Conservation (phyloP, 2,113 vertebrate species). For the Isurus oxyrinchus region DNA sequence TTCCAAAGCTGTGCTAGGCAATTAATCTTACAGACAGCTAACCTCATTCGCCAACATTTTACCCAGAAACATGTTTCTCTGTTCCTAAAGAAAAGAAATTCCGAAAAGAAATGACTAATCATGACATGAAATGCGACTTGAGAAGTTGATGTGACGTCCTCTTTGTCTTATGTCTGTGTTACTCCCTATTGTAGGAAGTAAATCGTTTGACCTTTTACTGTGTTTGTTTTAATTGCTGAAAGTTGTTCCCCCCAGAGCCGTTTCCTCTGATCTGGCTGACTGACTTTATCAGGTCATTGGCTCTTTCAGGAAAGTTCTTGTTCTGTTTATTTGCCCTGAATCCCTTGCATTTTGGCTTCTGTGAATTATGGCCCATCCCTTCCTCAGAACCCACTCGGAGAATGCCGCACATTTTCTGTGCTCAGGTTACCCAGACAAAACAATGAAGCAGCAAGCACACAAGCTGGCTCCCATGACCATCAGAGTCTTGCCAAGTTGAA, state of each 20-base stretch:
- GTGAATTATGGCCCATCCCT: constrained; percentile 44
- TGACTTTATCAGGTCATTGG: constrained; percentile 45
- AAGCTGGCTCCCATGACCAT: background rate
- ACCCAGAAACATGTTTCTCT: background rate
- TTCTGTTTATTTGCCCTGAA: constrained; percentile 45
- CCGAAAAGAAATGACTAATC: background rate
- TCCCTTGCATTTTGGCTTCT: constrained; percentile 40
- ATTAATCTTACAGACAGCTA: background rate
- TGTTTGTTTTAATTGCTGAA: constrained; percentile 17
- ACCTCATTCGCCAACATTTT: background rate
- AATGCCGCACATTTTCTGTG: constrained; percentile 44
- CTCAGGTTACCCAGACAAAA: constrained; percentile 32
- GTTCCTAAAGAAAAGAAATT: background rate
- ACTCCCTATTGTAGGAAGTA: constrained; percentile 21
- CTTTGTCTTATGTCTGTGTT: constrained; percentile 13
- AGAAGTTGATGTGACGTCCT: background rate
- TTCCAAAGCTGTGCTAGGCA: background rate
- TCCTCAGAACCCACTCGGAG: constrained; percentile 44
- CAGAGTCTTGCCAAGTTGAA: background rate
- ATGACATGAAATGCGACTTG: constrained; percentile 1
- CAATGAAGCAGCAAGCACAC: background rate
- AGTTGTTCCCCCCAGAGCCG: too few relatives aligned
- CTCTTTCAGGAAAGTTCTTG: constrained; percentile 46
- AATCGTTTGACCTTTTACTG: constrained; percentile 27
- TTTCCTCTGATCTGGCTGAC: constrained; percentile 36